These are phyloP conservation scores for Pangasius mekongensis DNA, from an alignment of 2,797 vertebrate species.

Conservation along the genomic window DNA sequence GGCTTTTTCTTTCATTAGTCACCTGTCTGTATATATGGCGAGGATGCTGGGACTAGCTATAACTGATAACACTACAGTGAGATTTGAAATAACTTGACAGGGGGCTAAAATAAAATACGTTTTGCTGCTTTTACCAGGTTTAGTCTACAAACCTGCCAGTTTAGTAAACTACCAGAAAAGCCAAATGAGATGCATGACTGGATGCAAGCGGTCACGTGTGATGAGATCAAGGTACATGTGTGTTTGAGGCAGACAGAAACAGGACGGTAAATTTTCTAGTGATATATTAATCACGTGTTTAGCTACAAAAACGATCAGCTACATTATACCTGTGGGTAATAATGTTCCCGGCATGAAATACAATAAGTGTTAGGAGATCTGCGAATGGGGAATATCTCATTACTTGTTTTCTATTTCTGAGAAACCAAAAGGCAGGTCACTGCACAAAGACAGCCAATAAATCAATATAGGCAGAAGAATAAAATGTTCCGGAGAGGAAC, in stretches of 20 bases:
- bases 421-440: constrained; percentile 10
- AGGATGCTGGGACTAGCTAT: background rate
- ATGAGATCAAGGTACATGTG: background rate
- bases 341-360: constrained; percentile 14
- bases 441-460: constrained; percentile 1
- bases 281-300: background rate
- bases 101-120: background rate
- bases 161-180: background rate
- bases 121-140: background rate
- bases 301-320: background rate
- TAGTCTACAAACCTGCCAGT: background rate
- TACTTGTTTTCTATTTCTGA: constrained; percentile 13
- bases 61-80: background rate
- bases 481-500: background rate
- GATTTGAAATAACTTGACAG: no score
- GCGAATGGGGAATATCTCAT: background rate
- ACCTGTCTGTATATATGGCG: background rate
- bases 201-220: background rate
- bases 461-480: background rate
- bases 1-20: background rate
- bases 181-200: background rate
- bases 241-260: background rate
- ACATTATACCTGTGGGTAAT: background rate
- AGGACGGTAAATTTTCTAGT: background rate
- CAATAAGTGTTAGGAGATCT: background rate